Percentiles rank a stretch among this genome's conserved stretches.
Evolutionary conservation across 1,140 invertebrate genomes (phyloP).

Genomic region (Drosophila tropicalis): DNA sequence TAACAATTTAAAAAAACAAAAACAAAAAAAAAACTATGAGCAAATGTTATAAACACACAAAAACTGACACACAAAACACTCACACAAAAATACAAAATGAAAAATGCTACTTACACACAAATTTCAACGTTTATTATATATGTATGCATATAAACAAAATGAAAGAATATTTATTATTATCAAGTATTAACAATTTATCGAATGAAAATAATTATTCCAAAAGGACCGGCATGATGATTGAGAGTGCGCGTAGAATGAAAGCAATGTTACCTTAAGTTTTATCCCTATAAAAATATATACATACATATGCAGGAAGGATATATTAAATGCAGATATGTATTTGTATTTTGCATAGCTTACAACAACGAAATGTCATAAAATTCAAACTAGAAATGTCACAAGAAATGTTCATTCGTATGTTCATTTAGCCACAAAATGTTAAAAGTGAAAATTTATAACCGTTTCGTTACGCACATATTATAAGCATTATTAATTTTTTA

Average conservation of each 20-base stretch:
- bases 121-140: conserved; percentile 71
- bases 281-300: not conserved
- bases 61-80: conserved; percentile 19
- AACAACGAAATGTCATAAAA: conserved; percentile 50
- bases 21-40: conserved; percentile 56
- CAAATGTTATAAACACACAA: conserved; percentile 66
- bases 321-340: not conserved
- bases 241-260: conserved; percentile 18
- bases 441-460: conserved; percentile 1
- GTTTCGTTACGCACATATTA: conserved; percentile 71
- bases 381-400: not conserved
- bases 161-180: conserved; percentile 52
- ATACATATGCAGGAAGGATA: not conserved
- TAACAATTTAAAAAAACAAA: conserved; percentile 29
- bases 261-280: conserved; percentile 36
- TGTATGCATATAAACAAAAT: conserved; percentile 27
- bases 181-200: conserved; percentile 68
- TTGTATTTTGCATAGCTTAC: conserved; percentile 16
- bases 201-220: conserved; percentile 1
- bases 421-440: conserved; percentile 49
- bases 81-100: conserved; percentile 11
- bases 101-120: conserved; percentile 65
- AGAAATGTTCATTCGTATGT: conserved; percentile 19
- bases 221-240: not conserved
- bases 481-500: conserved; percentile 59